These are phyloP conservation scores for Orthosia cruda DNA, from an alignment of 2,888 invertebrate genomes.

Conservation along the genomic window DNA sequence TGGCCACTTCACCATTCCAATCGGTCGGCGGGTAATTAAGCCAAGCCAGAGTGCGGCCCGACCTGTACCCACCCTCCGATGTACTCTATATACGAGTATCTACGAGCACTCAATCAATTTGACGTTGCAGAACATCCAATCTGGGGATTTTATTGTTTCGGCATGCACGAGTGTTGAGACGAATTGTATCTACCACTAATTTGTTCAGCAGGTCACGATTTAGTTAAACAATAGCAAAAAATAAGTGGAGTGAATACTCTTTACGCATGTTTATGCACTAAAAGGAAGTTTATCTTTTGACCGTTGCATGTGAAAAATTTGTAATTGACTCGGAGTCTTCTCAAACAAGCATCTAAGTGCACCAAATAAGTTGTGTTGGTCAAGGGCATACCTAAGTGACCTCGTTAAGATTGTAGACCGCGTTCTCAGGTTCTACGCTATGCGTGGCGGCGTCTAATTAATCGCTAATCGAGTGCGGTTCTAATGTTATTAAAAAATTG, in stretches of 20 bases:
- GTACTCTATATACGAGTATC: slow-evolving; percentile 60
- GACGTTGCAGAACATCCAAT: slow-evolving; percentile 47
- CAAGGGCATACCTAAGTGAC: slow-evolving; percentile 82
- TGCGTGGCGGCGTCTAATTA: slow-evolving; percentile 81
- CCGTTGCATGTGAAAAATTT: slow-evolving; percentile 33
- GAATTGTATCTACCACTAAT: slow-evolving; percentile 28
- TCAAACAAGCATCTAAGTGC: slow-evolving; percentile 79
- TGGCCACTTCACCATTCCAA: slow-evolving; percentile 91
- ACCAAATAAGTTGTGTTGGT: slow-evolving; percentile 82
- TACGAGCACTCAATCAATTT: slow-evolving; percentile 64
- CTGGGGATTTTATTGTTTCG: slow-evolving; percentile 41
- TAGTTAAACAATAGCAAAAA: slow-evolving; percentile 49
- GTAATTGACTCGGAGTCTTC: slow-evolving; percentile 60
- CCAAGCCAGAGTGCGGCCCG: slow-evolving; percentile 79
- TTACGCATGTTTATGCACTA: slow-evolving; percentile 59
- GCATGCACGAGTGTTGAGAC: slow-evolving; percentile 26
- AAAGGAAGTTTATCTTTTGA: slow-evolving; percentile 55
- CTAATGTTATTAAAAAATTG: slow-evolving; percentile 53
- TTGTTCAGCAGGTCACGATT: slow-evolving; percentile 39
- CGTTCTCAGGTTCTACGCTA: slow-evolving; percentile 76
- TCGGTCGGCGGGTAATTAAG: slow-evolving; percentile 87
- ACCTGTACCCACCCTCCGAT: slow-evolving; percentile 77
- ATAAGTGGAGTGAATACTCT: slow-evolving; percentile 66
- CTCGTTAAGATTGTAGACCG: slow-evolving; percentile 80
- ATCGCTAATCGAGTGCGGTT: slow-evolving; percentile 60